These are phyloP conservation scores for Aphelenchoides besseyi DNA, from an alignment of 1,140 invertebrate species.

Conservation along the genomic window DNA sequence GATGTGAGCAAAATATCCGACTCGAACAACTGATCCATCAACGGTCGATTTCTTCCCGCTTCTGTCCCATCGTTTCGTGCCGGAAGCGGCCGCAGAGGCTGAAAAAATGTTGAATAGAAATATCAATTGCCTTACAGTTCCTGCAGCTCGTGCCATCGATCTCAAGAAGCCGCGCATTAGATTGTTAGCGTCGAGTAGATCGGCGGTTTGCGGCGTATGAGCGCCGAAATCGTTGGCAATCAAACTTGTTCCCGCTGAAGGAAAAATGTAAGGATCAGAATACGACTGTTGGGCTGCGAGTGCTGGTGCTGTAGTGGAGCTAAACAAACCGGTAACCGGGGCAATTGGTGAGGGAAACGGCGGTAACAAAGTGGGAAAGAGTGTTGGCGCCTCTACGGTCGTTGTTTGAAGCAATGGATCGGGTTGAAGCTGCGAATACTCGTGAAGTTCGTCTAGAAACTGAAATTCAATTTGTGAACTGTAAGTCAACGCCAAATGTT, in stretches of 20 bases:
- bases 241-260: not conserved
- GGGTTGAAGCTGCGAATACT: constrained; percentile 38
- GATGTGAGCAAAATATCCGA: constrained; percentile 48
- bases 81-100: constrained; percentile 44
- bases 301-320: not conserved
- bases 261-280: not conserved
- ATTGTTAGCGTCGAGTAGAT: constrained; percentile 43
- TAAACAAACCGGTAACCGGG: constrained; percentile 11
- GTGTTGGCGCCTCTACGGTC: not conserved
- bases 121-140: constrained; percentile 34
- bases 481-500: no score
- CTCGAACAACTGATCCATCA: constrained; percentile 53
- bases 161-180: constrained; percentile 47
- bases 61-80: constrained; percentile 41
- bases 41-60: constrained; percentile 39
- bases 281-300: not conserved
- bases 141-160: constrained; percentile 41
- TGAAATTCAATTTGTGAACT: constrained; percentile 18
- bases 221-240: constrained; percentile 7
- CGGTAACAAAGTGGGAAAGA: constrained; percentile 15
- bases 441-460: constrained; percentile 44
- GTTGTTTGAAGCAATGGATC: not conserved
- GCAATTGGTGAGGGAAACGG: not conserved
- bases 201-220: constrained; percentile 16
- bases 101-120: constrained; percentile 24